Base-by-base conservation (phyloP, 2,113 vertebrate genomes). In the western clawed frog (Xenopus tropicalis) region DNA sequence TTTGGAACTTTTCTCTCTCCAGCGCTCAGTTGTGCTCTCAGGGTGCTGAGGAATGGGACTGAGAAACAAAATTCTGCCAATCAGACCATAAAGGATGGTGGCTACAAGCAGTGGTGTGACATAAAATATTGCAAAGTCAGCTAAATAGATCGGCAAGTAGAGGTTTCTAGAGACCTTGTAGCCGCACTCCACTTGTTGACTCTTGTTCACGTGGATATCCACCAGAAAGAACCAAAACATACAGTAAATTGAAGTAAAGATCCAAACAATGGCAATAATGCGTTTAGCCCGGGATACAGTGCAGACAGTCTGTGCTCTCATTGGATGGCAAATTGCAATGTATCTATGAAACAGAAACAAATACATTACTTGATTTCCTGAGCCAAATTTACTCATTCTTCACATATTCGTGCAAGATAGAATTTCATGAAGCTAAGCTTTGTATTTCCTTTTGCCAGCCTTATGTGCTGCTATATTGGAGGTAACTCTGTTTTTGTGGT, bases 161-260 rank as follows among this genome's bases (percentile, higher is more conserved):
- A 94, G 91, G 72, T 92, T 88, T 13, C 86, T 82, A 13, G 93
- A 91, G 69, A 91, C 93, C 42, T 80, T 86, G 86, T 93, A 94
- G 61, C 90, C 87, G 0, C 91, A 94, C 81, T 90, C 86, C 54
- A 89, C 81, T 1, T 84, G 84, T 25, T 79, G 84, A 14, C 80
- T 83, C 11, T 75, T 69, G 56, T 77, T 80, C 14, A 88, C 82
- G 46, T 90, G 86, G 72, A 93, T 90, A 79, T 94, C 92, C 65
- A 91, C 91, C 79, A 93, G 84, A 86, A 94, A 94, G 70, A 92
- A 89, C 91, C 94, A 93, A 46, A 93, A 77, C 83, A 87, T 86
- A 83, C 92, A 93, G 81, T 92, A 92, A 64, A 91, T 19, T 0
- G 90, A 91, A 37, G 83, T 93, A 78, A 88, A 82, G 43, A 83